phyloP scores from a whole-genome alignment of 2,888 invertebrate species.

The Stenichneumon culpator region DNA sequence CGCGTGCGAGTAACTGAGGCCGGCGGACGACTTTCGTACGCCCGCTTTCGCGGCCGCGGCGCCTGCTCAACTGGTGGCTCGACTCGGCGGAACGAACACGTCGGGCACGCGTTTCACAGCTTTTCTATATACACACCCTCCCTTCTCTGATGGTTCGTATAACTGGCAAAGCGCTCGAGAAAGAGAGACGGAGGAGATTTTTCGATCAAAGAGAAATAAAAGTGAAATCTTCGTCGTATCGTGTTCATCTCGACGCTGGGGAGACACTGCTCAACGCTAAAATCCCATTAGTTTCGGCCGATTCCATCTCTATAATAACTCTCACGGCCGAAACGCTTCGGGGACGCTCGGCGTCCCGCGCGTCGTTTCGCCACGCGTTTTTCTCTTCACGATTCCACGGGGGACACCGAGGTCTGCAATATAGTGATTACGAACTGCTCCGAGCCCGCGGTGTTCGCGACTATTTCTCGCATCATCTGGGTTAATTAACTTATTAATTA shows the following conservation, averaged over 20 bases:
- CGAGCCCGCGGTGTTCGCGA: background rate
- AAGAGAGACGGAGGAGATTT: background rate
- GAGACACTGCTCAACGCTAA: background rate
- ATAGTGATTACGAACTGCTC: constrained; percentile 2
- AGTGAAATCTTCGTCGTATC: background rate
- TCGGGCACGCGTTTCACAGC: constrained; percentile 24
- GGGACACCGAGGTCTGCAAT: background rate
- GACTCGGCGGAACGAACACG: constrained; percentile 2
- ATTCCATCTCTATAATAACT: constrained; percentile 11
- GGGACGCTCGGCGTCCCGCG: background rate
- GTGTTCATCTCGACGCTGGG: background rate
- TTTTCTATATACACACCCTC: constrained; percentile 12
- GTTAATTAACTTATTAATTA: constrained; percentile 61
- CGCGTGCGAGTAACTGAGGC: constrained; percentile 37
- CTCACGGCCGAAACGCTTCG: constrained; percentile 5
- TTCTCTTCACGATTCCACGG: constrained; percentile 18
- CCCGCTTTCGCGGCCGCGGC: constrained; percentile 76
- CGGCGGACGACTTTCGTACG: constrained; percentile 37
- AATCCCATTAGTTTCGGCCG: constrained; percentile 25
- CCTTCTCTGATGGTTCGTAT: background rate
- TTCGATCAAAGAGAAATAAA: background rate
- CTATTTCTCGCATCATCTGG: constrained; percentile 34
- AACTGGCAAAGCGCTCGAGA: background rate
- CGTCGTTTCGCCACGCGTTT: constrained; percentile 7
- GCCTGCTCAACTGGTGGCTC: constrained; percentile 82